Evolutionary conservation across 23 tunicate species (phyloP).

Genomic region (Halocynthia roretzi): DNA sequence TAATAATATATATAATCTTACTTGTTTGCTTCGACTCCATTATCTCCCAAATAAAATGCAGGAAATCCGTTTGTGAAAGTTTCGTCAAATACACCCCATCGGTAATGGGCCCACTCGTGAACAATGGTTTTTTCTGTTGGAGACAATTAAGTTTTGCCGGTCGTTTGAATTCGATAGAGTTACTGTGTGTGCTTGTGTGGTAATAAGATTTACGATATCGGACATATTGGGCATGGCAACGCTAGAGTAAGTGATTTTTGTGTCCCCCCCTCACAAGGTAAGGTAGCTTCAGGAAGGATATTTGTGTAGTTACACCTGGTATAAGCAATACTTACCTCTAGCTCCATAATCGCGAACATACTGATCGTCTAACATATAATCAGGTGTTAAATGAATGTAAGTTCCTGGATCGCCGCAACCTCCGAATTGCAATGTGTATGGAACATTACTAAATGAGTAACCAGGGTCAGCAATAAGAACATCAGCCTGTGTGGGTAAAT

Average conservation of each 20-base stretch:
- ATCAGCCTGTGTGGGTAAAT: constrained; percentile 27
- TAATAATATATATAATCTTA: too few species aligned
- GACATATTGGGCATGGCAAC: too few species aligned
- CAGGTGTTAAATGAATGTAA: constrained; percentile 45
- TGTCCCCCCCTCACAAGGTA: too few species aligned
- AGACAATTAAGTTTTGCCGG: too few species aligned
- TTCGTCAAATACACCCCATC: constrained; percentile 89
- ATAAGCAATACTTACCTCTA: constrained; percentile 11
- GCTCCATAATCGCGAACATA: constrained; percentile 21
- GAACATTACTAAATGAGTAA: constrained; percentile 20
- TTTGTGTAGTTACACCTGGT: too few species aligned
- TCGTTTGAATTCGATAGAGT: too few species aligned
- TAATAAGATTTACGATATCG: too few species aligned
- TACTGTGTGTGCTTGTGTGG: too few species aligned
- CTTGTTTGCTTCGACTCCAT: constrained; percentile 48
- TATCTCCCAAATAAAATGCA: constrained; percentile 39
- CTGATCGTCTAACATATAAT: constrained; percentile 22
- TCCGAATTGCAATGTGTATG: constrained; percentile 49
- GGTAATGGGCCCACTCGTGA: constrained; percentile 75
- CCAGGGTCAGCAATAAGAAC: constrained; percentile 27
- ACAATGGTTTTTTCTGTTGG: constrained; percentile 47
- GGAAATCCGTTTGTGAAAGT: constrained; percentile 32
- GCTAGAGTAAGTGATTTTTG: too few species aligned
- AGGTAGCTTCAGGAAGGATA: too few species aligned
- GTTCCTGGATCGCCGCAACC: constrained; percentile 40